phyloP scores from a whole-genome alignment of 2,888 invertebrate species.

The Hemicrepidius hirtus region DNA sequence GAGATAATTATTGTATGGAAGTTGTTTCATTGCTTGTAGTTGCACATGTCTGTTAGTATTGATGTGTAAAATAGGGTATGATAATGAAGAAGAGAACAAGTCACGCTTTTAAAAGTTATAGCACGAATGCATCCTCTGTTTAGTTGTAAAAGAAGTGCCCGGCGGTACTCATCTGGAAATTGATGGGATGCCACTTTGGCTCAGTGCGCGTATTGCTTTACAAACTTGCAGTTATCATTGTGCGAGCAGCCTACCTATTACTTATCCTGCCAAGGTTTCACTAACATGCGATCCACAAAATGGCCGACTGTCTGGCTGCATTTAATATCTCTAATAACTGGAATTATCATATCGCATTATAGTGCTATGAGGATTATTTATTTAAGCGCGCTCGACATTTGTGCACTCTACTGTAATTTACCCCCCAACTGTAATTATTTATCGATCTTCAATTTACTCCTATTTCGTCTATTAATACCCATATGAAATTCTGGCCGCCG shows the following conservation, averaged over 20 bases:
- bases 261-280: conserved; percentile 61
- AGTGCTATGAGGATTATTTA: conserved; percentile 63
- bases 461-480: conserved; percentile 32
- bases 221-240: conserved; percentile 61
- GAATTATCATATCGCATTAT: conserved; percentile 64
- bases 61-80: conserved; percentile 41
- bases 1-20: conserved; percentile 43
- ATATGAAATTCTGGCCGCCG: conserved; percentile 8
- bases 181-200: conserved; percentile 50
- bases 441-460: conserved; percentile 51
- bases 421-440: conserved; percentile 52
- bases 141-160: conserved; percentile 26
- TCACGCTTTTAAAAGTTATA: conserved; percentile 43
- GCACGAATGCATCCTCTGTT: conserved; percentile 24
- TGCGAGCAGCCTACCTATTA: conserved; percentile 62
- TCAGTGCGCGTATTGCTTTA: conserved; percentile 53
- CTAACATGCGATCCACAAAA: conserved; percentile 60
- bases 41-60: conserved; percentile 43
- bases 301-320: conserved; percentile 60
- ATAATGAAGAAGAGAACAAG: conserved; percentile 34
- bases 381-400: conserved; percentile 62
- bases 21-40: conserved; percentile 39
- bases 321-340: conserved; percentile 63
- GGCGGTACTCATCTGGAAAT: conserved; percentile 34
- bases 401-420: conserved; percentile 57